Base-by-base conservation (phyloP, 23 tunicate genomes). In the Clavelina lepadiformis region DNA sequence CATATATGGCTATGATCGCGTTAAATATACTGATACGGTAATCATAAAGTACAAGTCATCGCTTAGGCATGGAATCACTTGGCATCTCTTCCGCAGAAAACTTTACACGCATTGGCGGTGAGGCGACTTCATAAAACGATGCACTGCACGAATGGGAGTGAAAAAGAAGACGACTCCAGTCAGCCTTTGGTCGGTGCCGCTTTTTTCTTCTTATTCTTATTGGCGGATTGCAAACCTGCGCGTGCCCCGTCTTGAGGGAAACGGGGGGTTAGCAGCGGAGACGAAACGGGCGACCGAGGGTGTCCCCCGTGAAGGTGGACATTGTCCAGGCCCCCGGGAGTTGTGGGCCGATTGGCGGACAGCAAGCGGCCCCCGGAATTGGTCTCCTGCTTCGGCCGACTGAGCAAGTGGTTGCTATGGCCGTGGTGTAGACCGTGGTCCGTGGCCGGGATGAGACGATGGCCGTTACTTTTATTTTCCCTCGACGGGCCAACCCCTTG, bases 221-320 rank as follows among this genome's bases (percentile, higher is more conserved):
- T 46, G 29, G 72, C 72, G 33, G 72, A 66, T 45, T 66, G 72
- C 4, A 46, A 11, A 5, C 18, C 5, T 26, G 57, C 3, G 30
- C 72, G 33, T 18, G 51, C 22, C 13, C 51, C 24, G 24, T 66
- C 72, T 7, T 46, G 72, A 20, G 72, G 11, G 4, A 46, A 57
- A 8, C 57, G 19, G 57, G 33, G 72, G 22, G 46, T 25, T 21
- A 66, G 72, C 72, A 66, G 72, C 72, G 72, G 72, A 28, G 72
- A 66, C 31, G 65, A 5, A 63, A 21, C 22, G 68, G 38, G 3
- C 24, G 22, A 5, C 51, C 38, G 15, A 6, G 7, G 8, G 4
- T 5, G 7, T 18, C 7, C 7, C 72, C 72, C 4, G 72, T 58
- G 65, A 5, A 63, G 25, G n/a, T 50, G 38, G 3, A 13, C 25